Conservation (phyloP, 2,888 invertebrate species). For the Dione juno region DNA sequence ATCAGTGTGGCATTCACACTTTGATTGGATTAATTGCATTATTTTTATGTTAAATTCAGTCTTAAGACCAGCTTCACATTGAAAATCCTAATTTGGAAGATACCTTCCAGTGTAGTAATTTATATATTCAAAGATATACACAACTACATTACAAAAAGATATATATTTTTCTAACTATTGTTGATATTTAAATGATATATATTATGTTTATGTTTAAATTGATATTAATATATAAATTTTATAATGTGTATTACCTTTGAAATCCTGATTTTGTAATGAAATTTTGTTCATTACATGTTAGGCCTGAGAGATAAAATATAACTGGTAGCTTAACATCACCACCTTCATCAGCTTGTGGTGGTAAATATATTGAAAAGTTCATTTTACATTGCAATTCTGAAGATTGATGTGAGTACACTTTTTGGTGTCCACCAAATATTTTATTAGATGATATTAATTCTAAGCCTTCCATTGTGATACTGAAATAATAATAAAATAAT, state of each 20-base stretch:
- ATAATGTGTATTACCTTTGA: constrained; percentile 83
- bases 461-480: constrained; percentile 72
- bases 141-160: neutral
- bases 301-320: constrained; percentile 95
- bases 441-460: constrained; percentile 87
- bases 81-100: neutral
- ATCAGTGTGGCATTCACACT: neutral
- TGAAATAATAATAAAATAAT: constrained; percentile 29
- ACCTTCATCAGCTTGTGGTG: constrained; percentile 87
- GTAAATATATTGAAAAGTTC: constrained; percentile 96
- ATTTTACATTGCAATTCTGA: constrained; percentile 92
- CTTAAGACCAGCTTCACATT: neutral
- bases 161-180: too few species aligned
- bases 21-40: neutral
- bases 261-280: constrained; percentile 98
- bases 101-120: neutral
- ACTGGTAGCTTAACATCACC: constrained; percentile 88
- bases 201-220: too few species aligned
- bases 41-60: neutral
- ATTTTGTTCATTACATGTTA: constrained; percentile 97
- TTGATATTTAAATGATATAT: too few species aligned
- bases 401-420: constrained; percentile 92
- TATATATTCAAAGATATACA: too few species aligned
- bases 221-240: too few species aligned
- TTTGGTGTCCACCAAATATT: constrained; percentile 93